These are phyloP conservation scores for Planiliza haematocheilus DNA, from an alignment of 2,113 vertebrate species.

Conservation along the genomic window DNA sequence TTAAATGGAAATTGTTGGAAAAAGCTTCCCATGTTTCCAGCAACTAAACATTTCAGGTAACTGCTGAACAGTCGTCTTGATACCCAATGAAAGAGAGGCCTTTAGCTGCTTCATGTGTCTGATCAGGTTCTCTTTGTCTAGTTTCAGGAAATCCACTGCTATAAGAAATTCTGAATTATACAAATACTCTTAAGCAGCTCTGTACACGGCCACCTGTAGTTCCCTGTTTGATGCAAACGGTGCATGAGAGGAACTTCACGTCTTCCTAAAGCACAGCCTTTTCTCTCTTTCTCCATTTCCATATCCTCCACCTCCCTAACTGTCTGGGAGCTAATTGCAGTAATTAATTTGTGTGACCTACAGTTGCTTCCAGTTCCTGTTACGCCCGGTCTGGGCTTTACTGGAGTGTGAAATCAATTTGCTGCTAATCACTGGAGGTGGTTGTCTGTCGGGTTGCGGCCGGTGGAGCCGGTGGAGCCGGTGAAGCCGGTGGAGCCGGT, in stretches of 20 bases:
- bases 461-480: too few relatives aligned
- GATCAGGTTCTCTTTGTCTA: too few relatives aligned
- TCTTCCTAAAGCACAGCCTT: neutral
- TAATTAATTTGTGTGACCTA: conserved; percentile 72
- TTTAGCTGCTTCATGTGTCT: too few relatives aligned
- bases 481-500: too few relatives aligned
- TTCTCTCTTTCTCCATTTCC: conserved; percentile 29
- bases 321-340: conserved; percentile 65
- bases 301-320: conserved; percentile 41
- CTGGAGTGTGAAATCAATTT: conserved; percentile 74
- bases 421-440: conserved; percentile 67
- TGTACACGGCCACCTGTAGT: neutral
- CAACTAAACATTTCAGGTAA: too few relatives aligned
- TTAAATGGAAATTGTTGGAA: too few relatives aligned
- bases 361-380: conserved; percentile 60
- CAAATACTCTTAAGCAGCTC: too few relatives aligned
- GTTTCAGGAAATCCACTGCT: too few relatives aligned
- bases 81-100: too few relatives aligned
- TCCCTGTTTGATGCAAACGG: neutral
- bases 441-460: conserved; percentile 50
- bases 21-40: too few relatives aligned
- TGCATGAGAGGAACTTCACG: neutral
- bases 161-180: too few relatives aligned
- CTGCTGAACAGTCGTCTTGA: too few relatives aligned
- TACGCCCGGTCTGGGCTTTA: conserved; percentile 54